Percentiles rank a stretch among this genome's conserved stretches.
phyloP scores from a whole-genome alignment of 2,888 invertebrate genomes.

The Chouioia cunea region DNA sequence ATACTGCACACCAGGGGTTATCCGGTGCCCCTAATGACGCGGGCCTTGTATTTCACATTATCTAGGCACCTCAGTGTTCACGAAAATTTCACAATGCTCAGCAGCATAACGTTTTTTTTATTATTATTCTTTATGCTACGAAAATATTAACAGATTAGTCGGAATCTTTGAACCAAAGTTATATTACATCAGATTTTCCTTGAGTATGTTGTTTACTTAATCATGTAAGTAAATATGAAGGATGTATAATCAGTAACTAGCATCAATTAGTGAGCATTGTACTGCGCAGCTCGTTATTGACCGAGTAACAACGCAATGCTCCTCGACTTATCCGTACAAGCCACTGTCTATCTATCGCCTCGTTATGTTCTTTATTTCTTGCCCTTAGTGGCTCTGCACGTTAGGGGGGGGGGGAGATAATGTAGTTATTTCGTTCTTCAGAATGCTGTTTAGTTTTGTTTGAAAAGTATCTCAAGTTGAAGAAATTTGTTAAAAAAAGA shows the following conservation, averaged over 20 bases:
- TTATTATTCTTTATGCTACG: background rate
- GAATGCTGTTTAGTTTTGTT: too few species aligned
- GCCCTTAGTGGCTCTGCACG: too few species aligned
- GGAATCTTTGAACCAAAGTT: background rate
- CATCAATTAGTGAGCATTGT: slow-evolving; percentile 22
- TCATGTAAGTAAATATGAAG: background rate
- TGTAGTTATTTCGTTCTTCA: too few species aligned
- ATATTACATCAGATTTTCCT: too few species aligned
- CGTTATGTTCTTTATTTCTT: too few species aligned
- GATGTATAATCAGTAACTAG: background rate
- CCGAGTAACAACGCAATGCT: slow-evolving; percentile 6
- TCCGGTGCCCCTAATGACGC: slow-evolving; percentile 34
- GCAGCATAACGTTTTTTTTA: background rate
- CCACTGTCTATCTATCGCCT: too few species aligned
- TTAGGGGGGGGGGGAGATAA: too few species aligned
- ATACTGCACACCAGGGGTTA: too few species aligned
- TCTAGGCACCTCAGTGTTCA: slow-evolving; percentile 29
- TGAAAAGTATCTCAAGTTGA: too few species aligned
- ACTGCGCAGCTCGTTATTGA: slow-evolving; percentile 12
- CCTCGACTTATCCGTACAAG: background rate
- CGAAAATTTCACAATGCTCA: slow-evolving; percentile 25
- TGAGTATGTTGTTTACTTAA: background rate
- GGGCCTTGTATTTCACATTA: slow-evolving; percentile 25
- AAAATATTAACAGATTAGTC: background rate
- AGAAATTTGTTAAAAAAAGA: too few species aligned